phyloP scores from a whole-genome alignment of 2,888 invertebrate genomes.

The Drosophila robusta region DNA sequence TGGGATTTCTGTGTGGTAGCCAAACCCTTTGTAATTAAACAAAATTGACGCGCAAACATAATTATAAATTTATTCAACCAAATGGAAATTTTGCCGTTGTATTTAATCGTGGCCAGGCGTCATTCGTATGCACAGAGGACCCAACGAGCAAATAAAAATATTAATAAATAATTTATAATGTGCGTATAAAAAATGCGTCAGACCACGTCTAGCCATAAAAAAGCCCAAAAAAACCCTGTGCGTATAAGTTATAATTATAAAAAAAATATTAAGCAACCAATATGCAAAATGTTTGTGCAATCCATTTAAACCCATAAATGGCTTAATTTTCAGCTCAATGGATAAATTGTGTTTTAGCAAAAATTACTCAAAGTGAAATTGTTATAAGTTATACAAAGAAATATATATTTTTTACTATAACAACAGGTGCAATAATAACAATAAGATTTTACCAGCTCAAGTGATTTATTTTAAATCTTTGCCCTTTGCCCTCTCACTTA shows the following conservation, averaged over 20 bases:
- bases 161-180: slow-evolving; percentile 44
- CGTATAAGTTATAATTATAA: slow-evolving; percentile 39
- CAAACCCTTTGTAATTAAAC: not conserved
- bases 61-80: slow-evolving; percentile 16
- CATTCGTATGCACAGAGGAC: slow-evolving; percentile 29
- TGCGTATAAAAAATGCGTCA: slow-evolving; percentile 19
- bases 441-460: no score
- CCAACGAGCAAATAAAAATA: slow-evolving; percentile 14
- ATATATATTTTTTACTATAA: no score
- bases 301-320: not conserved
- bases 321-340: not conserved
- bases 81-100: slow-evolving; percentile 21
- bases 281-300: not conserved
- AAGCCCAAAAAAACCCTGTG: not conserved
- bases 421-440: no score
- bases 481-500: no score
- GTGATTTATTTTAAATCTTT: no score
- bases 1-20: not conserved
- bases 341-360: not conserved
- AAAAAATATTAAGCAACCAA: slow-evolving; percentile 11
- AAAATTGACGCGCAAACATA: slow-evolving; percentile 14
- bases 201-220: slow-evolving; percentile 25
- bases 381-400: no score
- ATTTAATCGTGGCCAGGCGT: slow-evolving; percentile 19
- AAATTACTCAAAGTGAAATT: no score